Evolutionary conservation across 1,140 invertebrate genomes (phyloP), one percentile per base, ranked within the genome.

Genomic region (Papilio polyxenes): DNA sequence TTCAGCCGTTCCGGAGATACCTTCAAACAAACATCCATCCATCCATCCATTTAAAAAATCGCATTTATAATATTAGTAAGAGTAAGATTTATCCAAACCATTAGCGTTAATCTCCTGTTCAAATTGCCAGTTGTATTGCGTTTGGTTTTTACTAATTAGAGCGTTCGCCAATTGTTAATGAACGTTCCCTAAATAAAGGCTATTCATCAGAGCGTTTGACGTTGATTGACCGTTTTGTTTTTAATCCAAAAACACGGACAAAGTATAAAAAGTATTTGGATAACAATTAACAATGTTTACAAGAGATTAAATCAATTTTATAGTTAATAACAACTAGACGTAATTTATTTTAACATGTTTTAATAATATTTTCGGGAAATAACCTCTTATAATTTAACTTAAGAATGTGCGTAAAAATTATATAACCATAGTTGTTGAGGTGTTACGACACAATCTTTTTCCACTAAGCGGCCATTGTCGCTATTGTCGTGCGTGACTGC

Each of bases 121-220:
- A 62, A 20, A 62, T 20, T 23, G 20, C 40, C 59, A 62, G 20
- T 62, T 62, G 59, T 62, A 62, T 20, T 62, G 59, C 53, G 53
- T 62, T 62, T 23, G 59, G 59, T 62, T 62, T 62, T 62, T 9
- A 62, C 59, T 62, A 62, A 62, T 62, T 62, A 62, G n/a, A 62
- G n/a, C 59, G 17, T 20, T 20, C 59, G n/a, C n/a, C 59, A 62
- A 62, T 62, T 62, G 59, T 62, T 62, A 62, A 62, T 62, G 3
- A 62, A 56, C 15, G 15, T 17, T 17, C 53, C 2, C 7, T 62
- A 62, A 62, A 62, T 62, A 62, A 62, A 62, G 59, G 59, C 17
- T 20, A 62, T 62, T 20, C 0, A 62, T 62, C 59, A 62, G n/a
- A 59, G 15, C n/a, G 59, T 62, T 20, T 9, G 59, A 62, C 59